A percentile compares a stretch with the other conserved stretches of the same genome.
phyloP scores from a whole-genome alignment of 2,888 invertebrate genomes.

The Phengaris alcon region DNA sequence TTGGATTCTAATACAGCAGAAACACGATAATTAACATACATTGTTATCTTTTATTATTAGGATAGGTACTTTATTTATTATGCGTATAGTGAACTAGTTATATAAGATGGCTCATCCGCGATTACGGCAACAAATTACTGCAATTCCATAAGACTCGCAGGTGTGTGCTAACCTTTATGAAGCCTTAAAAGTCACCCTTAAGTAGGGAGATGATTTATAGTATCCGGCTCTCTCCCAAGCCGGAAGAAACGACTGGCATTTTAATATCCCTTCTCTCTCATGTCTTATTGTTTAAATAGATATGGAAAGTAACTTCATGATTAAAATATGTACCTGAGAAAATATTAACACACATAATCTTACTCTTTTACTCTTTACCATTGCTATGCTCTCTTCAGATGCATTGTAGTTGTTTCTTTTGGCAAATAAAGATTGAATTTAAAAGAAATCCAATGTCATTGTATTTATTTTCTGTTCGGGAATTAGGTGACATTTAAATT shows the following conservation, averaged over 20 bases:
- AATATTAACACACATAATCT: neutral
- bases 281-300: neutral
- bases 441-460: too few species aligned
- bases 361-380: too few species aligned
- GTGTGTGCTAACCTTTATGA: conserved; percentile 7
- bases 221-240: neutral
- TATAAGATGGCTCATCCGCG: neutral
- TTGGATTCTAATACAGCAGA: too few species aligned
- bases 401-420: too few species aligned
- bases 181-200: conserved; percentile 4
- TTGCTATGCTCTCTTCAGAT: too few species aligned
- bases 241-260: neutral
- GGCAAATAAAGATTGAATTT: too few species aligned
- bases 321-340: neutral
- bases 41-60: too few species aligned
- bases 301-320: neutral
- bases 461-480: too few species aligned
- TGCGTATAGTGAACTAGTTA: neutral
- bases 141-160: neutral
- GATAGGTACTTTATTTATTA: too few species aligned
- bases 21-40: too few species aligned
- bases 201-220: conserved; percentile 6
- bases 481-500: too few species aligned
- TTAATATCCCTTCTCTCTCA: neutral
- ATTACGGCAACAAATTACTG: neutral